These are phyloP conservation scores for Drosophila subsilvestris DNA, from an alignment of 2,888 invertebrate genomes.

Conservation along the genomic window DNA sequence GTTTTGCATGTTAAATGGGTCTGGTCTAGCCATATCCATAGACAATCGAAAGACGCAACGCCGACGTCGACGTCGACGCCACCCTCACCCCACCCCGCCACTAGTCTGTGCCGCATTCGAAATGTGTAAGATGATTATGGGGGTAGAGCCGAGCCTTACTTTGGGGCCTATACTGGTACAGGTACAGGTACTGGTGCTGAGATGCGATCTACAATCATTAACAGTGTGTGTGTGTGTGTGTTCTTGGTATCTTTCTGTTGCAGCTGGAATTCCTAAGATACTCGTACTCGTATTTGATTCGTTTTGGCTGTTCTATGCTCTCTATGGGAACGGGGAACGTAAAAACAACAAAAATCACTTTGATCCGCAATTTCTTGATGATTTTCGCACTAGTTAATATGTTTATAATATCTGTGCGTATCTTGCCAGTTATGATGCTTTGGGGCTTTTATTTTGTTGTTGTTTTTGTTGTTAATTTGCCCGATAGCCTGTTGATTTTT, in stretches of 20 bases:
- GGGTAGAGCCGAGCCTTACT: background rate
- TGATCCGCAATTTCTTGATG: constrained; percentile 18
- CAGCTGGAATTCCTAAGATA: background rate
- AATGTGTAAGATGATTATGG: background rate
- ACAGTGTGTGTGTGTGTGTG: no score
- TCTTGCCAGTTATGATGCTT: constrained; percentile 19
- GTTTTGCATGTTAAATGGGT: background rate
- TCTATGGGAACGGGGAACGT: constrained; percentile 1
- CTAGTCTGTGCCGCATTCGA: background rate
- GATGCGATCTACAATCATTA: background rate
- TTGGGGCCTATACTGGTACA: background rate
- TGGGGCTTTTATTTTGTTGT: constrained; percentile 13
- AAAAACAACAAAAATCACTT: constrained; percentile 3
- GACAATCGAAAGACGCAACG: no score
- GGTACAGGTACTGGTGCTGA: background rate
- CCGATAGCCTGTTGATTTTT: background rate
- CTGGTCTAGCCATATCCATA: background rate
- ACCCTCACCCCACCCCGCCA: background rate
- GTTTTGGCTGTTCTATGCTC: background rate
- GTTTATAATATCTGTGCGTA: constrained; percentile 29
- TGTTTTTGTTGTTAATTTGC: background rate
- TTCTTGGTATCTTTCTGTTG: background rate
- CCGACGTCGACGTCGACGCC: no score
- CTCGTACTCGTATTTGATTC: background rate
- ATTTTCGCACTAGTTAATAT: constrained; percentile 6